Conservation (phyloP, 2,888 invertebrate genomes). For the Ochropleura leucogaster region DNA sequence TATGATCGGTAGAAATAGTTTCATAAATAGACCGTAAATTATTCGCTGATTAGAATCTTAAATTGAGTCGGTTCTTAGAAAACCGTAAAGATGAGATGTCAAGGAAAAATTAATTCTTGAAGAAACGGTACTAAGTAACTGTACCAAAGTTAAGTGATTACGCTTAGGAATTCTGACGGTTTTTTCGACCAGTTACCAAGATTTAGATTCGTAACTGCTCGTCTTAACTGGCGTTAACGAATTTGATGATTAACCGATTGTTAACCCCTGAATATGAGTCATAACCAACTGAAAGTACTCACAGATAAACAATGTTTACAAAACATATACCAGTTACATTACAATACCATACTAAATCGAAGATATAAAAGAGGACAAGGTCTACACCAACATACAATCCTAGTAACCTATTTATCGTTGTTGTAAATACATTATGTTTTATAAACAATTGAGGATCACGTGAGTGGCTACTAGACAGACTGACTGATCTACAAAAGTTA, state of each 20-base stretch:
- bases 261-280: conserved; percentile 14
- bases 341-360: conserved; percentile 34
- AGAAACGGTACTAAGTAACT: not conserved
- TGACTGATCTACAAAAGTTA: not conserved
- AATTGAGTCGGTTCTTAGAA: conserved; percentile 53
- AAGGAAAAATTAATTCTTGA: conserved; percentile 17
- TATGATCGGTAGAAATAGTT: conserved; percentile 47
- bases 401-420: conserved; percentile 38
- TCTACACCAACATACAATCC: conserved; percentile 28
- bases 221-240: not conserved
- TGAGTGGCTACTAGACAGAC: not conserved
- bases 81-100: conserved; percentile 14
- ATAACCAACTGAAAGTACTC: conserved; percentile 13
- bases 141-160: not conserved
- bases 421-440: conserved; percentile 22
- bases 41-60: conserved; percentile 42
- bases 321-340: conserved; percentile 32
- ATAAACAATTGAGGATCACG: conserved; percentile 28
- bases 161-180: not conserved
- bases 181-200: not conserved
- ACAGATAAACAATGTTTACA: conserved; percentile 26
- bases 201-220: conserved; percentile 15
- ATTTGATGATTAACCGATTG: conserved; percentile 7
- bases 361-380: conserved; percentile 47
- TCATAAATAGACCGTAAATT: conserved; percentile 50